phyloP scores from a whole-genome alignment of 2,888 invertebrate genomes.

The Anaspis maculata region DNA sequence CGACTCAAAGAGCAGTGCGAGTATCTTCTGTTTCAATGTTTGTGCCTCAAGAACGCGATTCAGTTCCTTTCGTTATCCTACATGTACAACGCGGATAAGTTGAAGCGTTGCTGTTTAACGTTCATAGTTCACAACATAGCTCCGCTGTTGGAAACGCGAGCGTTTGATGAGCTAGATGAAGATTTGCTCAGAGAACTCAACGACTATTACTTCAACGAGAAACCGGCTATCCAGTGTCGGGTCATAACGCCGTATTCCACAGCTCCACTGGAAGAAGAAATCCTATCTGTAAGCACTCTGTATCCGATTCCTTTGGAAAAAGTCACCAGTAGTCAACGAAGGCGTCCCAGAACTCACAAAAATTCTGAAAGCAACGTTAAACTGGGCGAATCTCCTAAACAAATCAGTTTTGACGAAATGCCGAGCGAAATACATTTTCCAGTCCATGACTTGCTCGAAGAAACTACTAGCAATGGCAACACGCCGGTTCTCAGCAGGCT shows the following conservation, averaged over 20 bases:
- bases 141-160: constrained; percentile 59
- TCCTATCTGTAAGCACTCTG: constrained; percentile 41
- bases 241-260: constrained; percentile 61
- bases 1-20: constrained; percentile 65
- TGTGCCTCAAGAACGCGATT: constrained; percentile 67
- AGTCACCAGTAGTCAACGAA: constrained; percentile 28
- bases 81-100: constrained; percentile 64
- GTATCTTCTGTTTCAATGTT: constrained; percentile 51
- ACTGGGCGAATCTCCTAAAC: constrained; percentile 8
- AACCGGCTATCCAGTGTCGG: constrained; percentile 52
- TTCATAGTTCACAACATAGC: constrained; percentile 70
- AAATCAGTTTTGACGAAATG: constrained; percentile 7
- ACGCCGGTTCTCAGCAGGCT: constrained; percentile 18
- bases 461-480: constrained; percentile 13
- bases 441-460: too few relatives aligned
- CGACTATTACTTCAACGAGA: constrained; percentile 56
- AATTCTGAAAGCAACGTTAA: constrained; percentile 7
- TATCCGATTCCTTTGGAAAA: constrained; percentile 44
- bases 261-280: constrained; percentile 52
- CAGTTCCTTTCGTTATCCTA: constrained; percentile 69
- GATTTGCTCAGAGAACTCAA: constrained; percentile 56
- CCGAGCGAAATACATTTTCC: constrained; percentile 20
- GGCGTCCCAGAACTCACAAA: constrained; percentile 18
- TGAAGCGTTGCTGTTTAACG: constrained; percentile 66
- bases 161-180: constrained; percentile 56